Conservation (phyloP, 2,888 invertebrate genomes). For the Thecophora atra region DNA sequence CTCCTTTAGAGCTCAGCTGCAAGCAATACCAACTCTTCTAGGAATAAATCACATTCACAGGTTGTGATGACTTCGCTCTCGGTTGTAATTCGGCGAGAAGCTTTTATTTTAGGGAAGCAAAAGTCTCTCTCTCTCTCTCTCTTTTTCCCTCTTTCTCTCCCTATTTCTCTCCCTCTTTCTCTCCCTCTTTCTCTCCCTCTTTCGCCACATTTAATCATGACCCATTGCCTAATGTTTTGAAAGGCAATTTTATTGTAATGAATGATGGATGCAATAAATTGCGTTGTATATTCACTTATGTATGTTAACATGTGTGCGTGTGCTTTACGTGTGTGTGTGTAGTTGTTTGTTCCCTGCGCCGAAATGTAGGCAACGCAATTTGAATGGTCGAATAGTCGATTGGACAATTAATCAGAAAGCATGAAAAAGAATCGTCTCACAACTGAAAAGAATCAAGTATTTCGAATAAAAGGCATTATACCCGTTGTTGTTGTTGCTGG, state of each 20-base stretch:
- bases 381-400: too few relatives aligned
- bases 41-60: background rate
- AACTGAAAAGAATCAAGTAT: too few relatives aligned
- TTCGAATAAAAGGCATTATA: too few relatives aligned
- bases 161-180: too few relatives aligned
- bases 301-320: background rate
- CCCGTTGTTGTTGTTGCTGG: background rate
- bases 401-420: too few relatives aligned
- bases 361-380: too few relatives aligned
- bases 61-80: background rate
- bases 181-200: too few relatives aligned
- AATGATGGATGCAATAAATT: constrained; percentile 16
- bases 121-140: background rate
- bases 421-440: too few relatives aligned
- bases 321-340: background rate
- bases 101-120: background rate
- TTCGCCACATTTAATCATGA: too few relatives aligned
- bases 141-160: too few relatives aligned
- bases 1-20: too few relatives aligned
- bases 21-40: background rate
- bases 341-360: background rate
- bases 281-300: background rate
- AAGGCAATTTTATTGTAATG: constrained; percentile 13
- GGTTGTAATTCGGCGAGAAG: background rate
- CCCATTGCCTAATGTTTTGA: background rate